Conservation (phyloP, 1,140 invertebrate genomes). For the Hylaeus anthracinus region DNA sequence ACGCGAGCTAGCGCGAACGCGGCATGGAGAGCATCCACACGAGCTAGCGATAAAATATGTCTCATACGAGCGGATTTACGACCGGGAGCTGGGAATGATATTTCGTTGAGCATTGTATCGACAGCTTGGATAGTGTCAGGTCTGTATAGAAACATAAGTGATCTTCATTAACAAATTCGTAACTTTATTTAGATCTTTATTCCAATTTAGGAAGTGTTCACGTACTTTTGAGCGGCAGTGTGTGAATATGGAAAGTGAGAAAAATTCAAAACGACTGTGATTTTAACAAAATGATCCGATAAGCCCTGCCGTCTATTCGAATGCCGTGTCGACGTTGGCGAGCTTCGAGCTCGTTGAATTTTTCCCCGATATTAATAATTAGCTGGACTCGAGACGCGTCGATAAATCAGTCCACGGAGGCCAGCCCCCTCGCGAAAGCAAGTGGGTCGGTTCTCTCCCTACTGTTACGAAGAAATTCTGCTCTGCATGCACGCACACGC, state of each 20-base stretch:
- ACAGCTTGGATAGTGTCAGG: conserved; percentile 21
- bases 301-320: no score
- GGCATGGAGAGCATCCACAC: conserved; percentile 44
- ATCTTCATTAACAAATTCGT: no score
- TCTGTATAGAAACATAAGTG: no score
- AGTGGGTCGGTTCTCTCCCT: conserved; percentile 35
- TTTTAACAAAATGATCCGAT: no score
- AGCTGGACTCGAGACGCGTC: conserved; percentile 45
- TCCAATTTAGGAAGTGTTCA: no score
- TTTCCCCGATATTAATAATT: conserved; percentile 55
- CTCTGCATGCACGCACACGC: conserved; percentile 57
- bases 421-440: conserved; percentile 58
- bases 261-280: no score
- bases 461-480: conserved; percentile 46
- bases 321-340: no score
- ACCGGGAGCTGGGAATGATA: conserved; percentile 30
- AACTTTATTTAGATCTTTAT: no score
- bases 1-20: conserved; percentile 1
- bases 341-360: neutral
- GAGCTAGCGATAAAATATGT: conserved; percentile 61
- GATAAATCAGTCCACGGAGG: conserved; percentile 62
- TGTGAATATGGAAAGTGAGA: no score
- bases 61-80: conserved; percentile 60
- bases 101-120: conserved; percentile 39
- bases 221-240: no score